Evolutionary conservation across 2,113 vertebrate species (phyloP).

Genomic region (Carettochelys insculpta): DNA sequence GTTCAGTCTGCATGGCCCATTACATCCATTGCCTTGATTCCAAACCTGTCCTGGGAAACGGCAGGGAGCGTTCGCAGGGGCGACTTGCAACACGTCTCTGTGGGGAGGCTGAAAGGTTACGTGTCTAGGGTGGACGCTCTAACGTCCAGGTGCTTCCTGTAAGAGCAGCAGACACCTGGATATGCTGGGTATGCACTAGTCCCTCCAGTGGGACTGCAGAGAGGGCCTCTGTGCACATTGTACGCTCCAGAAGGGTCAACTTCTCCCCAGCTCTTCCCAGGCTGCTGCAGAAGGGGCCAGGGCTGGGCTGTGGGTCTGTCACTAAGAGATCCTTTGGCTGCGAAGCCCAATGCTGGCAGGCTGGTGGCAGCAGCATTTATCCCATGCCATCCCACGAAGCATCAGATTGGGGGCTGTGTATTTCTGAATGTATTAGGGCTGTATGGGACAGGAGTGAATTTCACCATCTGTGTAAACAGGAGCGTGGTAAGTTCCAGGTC

Average conservation of each 20-base stretch:
- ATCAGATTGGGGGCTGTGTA: fast-evolving
- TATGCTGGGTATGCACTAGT: background rate
- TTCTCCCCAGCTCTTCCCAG: background rate
- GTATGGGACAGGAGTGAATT: background rate
- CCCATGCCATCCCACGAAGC: background rate
- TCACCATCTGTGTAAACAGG: background rate
- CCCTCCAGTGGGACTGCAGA: too few relatives aligned
- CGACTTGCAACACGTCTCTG: background rate
- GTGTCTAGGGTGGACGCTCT: background rate
- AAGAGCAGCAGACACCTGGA: fast-evolving
- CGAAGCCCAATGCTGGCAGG: background rate
- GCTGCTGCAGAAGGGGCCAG: fast-evolving
- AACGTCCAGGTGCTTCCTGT: fast-evolving
- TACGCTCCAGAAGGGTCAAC: too few relatives aligned
- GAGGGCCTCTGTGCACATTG: too few relatives aligned
- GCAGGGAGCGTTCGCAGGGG: background rate
- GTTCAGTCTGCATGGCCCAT: background rate
- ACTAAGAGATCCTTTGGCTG: background rate
- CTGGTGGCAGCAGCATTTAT: background rate
- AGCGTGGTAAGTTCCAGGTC: background rate
- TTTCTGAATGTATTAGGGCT: fast-evolving
- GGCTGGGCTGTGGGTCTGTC: background rate
- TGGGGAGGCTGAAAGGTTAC: background rate
- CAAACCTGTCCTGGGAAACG: background rate
- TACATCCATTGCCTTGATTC: background rate